Percentiles rank a stretch among this genome's conserved stretches.
phyloP scores from a whole-genome alignment of 2,888 invertebrate species.

The Melanotus villosus region DNA sequence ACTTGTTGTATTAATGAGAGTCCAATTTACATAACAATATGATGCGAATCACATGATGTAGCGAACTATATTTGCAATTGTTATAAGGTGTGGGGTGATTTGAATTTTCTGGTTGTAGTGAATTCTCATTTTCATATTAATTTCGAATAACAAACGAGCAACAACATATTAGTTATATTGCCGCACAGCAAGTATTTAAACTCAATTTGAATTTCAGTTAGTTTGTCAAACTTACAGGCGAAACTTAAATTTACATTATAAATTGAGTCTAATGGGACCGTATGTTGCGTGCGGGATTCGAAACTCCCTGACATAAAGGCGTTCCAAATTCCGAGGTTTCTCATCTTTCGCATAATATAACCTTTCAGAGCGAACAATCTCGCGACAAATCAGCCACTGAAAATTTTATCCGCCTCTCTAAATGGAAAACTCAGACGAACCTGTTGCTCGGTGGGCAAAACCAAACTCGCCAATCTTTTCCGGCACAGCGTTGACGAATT shows the following conservation, averaged over 20 bases:
- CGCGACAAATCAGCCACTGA: slow-evolving; percentile 19
- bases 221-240: background rate
- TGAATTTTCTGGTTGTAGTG: too few species aligned
- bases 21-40: too few species aligned
- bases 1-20: too few species aligned
- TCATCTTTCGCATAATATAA: background rate
- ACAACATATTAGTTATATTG: too few species aligned
- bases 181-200: too few species aligned
- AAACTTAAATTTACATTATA: slow-evolving; percentile 13
- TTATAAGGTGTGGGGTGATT: too few species aligned
- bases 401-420: slow-evolving; percentile 11
- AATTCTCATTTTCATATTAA: too few species aligned
- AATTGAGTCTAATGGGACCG: slow-evolving; percentile 1
- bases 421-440: slow-evolving; percentile 9
- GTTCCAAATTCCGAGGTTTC: background rate
- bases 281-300: background rate
- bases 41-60: too few species aligned
- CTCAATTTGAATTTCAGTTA: background rate
- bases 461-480: slow-evolving; percentile 3
- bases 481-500: slow-evolving; percentile 5
- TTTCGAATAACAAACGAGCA: too few species aligned
- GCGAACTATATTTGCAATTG: too few species aligned
- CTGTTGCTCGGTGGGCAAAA: slow-evolving; percentile 14
- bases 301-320: background rate
- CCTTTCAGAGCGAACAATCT: slow-evolving; percentile 3